phyloP scores from a whole-genome alignment of 1,140 invertebrate genomes.

The Ditylenchus dipsaci region DNA sequence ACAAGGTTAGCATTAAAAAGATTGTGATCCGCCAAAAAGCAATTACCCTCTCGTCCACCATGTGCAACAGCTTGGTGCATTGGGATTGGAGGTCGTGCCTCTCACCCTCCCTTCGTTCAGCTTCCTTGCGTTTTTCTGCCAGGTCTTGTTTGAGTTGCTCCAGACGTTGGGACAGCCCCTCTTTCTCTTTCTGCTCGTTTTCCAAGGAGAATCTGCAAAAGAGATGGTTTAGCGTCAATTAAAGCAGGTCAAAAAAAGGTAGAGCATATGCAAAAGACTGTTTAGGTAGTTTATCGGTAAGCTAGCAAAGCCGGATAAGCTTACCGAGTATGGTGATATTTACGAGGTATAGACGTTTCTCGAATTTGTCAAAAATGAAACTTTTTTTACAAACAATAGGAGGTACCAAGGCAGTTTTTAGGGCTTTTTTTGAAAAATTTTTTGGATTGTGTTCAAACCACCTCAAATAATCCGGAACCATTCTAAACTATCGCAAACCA shows the following conservation, averaged over 20 bases:
- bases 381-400: too few species aligned
- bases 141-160: slow-evolving; percentile 26
- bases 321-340: too few species aligned
- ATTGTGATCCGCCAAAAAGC: slow-evolving; percentile 1
- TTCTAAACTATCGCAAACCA: too few species aligned
- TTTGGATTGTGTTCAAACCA: too few species aligned
- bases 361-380: too few species aligned
- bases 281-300: too few species aligned
- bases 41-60: slow-evolving; percentile 29
- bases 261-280: neutral
- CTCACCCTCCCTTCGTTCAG: slow-evolving; percentile 20
- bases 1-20: neutral
- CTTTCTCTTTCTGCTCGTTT: slow-evolving; percentile 27
- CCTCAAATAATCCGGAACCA: too few species aligned
- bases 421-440: too few species aligned
- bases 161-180: slow-evolving; percentile 14
- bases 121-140: slow-evolving; percentile 18
- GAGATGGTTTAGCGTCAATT: neutral
- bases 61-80: slow-evolving; percentile 27
- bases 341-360: too few species aligned
- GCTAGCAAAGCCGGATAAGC: too few species aligned
- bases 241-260: neutral
- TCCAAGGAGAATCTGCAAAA: slow-evolving; percentile 24
- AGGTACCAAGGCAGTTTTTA: too few species aligned
- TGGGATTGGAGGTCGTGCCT: slow-evolving; percentile 16